A percentile compares a stretch with the other conserved stretches of the same genome.
These are phyloP conservation scores for Ernsta delagoae DNA, from an alignment of 2,888 invertebrate genomes.

Conservation along the genomic window DNA sequence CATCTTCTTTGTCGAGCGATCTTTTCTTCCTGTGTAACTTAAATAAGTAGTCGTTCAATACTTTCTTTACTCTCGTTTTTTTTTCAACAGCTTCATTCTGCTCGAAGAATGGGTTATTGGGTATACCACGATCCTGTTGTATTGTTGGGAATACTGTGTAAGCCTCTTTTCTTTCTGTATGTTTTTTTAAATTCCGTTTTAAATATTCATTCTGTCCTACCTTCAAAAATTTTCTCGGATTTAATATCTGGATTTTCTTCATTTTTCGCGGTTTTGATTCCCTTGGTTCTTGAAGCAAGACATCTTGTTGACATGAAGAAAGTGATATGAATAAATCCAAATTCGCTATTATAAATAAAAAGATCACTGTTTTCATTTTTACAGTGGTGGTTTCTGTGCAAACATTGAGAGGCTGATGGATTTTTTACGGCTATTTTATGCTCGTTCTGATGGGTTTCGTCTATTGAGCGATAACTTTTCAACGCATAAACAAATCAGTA, in stretches of 20 bases:
- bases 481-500: too few species aligned
- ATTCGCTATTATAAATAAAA: slow-evolving; percentile 35
- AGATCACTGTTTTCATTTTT: slow-evolving; percentile 53
- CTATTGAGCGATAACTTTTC: too few species aligned
- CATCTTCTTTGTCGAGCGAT: not conserved
- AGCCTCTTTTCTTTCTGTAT: slow-evolving; percentile 15
- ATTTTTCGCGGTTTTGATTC: slow-evolving; percentile 53
- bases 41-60: too few species aligned
- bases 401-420: slow-evolving; percentile 17
- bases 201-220: slow-evolving; percentile 16
- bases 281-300: slow-evolving; percentile 20
- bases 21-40: too few species aligned
- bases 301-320: slow-evolving; percentile 34
- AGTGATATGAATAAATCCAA: slow-evolving; percentile 35
- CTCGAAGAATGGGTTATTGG: too few species aligned
- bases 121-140: too few species aligned
- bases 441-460: slow-evolving; percentile 37
- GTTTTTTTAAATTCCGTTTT: slow-evolving; percentile 37
- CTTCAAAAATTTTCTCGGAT: slow-evolving; percentile 54
- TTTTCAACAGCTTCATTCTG: too few species aligned
- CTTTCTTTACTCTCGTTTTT: too few species aligned
- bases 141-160: slow-evolving; percentile 59
- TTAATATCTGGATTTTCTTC: slow-evolving; percentile 52
- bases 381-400: slow-evolving; percentile 3
- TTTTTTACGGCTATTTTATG: slow-evolving; percentile 49